phyloP scores from a whole-genome alignment of 2,113 vertebrate genomes.

The Erinaceus europaeus region DNA sequence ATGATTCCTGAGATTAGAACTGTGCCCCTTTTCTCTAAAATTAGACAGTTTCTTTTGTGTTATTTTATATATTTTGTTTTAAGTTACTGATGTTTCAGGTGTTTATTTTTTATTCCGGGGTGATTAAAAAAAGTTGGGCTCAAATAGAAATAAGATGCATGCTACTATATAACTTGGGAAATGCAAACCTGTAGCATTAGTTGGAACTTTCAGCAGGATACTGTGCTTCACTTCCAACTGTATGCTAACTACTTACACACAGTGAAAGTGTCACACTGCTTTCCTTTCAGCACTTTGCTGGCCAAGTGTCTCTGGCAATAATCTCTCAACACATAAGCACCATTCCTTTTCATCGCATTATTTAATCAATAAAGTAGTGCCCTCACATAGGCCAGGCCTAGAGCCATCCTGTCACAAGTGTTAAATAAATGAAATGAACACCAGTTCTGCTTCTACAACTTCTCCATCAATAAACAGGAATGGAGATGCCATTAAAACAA shows the following conservation, averaged over 20 bases:
- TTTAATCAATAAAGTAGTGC: slow-evolving; percentile 85
- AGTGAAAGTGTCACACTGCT: slow-evolving; percentile 75
- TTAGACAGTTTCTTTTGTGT: slow-evolving; percentile 31
- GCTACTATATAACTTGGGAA: slow-evolving; percentile 3
- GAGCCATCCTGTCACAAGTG: slow-evolving; percentile 73
- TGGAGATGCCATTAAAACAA: slow-evolving; percentile 45
- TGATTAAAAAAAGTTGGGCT: not conserved
- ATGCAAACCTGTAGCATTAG: slow-evolving; percentile 21
- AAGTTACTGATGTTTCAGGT: not conserved
- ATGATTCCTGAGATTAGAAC: slow-evolving; percentile 19
- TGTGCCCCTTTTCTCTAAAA: slow-evolving; percentile 26
- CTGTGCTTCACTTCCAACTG: slow-evolving; percentile 71
- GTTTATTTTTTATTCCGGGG: slow-evolving; percentile 31
- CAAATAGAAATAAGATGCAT: not conserved
- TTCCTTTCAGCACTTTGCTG: slow-evolving; percentile 82
- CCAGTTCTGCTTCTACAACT: slow-evolving; percentile 40
- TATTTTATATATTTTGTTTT: slow-evolving; percentile 39
- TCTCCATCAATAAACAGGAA: slow-evolving; percentile 63
- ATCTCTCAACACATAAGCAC: slow-evolving; percentile 82
- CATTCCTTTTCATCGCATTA: slow-evolving; percentile 83
- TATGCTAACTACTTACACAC: slow-evolving; percentile 76
- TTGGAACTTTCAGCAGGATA: slow-evolving; percentile 48
- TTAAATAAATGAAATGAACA: slow-evolving; percentile 79
- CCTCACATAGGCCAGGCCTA: slow-evolving; percentile 74
- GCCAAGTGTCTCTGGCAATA: slow-evolving; percentile 82